phyloP scores from a whole-genome alignment of 2,113 vertebrate genomes.

The Formicarius rufipectus region DNA sequence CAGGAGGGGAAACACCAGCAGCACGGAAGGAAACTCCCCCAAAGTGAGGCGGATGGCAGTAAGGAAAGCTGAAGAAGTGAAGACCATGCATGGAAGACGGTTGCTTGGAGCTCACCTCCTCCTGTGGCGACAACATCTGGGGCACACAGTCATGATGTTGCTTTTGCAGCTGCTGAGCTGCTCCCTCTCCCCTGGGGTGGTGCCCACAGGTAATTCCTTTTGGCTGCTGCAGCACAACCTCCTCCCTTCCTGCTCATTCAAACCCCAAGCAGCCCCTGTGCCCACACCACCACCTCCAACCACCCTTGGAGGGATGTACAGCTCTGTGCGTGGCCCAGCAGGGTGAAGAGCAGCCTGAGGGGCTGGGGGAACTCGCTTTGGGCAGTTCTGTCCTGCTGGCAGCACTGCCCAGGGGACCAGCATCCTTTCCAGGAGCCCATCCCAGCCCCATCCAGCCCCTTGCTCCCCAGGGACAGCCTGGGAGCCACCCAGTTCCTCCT shows the following conservation, averaged over 20 bases:
- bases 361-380: accelerated
- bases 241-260: neutral
- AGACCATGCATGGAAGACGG: neutral
- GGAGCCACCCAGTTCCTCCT: neutral
- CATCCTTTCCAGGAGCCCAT: neutral
- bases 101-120: neutral
- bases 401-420: accelerated
- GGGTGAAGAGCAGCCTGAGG: neutral
- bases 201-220: neutral
- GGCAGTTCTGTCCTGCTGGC: neutral
- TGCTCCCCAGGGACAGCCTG: neutral
- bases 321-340: accelerated
- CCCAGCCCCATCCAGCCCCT: neutral
- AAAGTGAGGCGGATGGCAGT: accelerated
- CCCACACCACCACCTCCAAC: accelerated
- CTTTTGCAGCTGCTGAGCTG: neutral
- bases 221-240: neutral
- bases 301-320: neutral
- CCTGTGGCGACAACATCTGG: neutral
- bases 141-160: accelerated
- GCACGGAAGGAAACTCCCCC: neutral
- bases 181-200: accelerated
- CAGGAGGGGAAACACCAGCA: accelerated
- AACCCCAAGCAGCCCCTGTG: accelerated
- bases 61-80: neutral